These are phyloP conservation scores for Argyrosomus japonicus DNA, from an alignment of 2,113 vertebrate species.

Conservation along the genomic window DNA sequence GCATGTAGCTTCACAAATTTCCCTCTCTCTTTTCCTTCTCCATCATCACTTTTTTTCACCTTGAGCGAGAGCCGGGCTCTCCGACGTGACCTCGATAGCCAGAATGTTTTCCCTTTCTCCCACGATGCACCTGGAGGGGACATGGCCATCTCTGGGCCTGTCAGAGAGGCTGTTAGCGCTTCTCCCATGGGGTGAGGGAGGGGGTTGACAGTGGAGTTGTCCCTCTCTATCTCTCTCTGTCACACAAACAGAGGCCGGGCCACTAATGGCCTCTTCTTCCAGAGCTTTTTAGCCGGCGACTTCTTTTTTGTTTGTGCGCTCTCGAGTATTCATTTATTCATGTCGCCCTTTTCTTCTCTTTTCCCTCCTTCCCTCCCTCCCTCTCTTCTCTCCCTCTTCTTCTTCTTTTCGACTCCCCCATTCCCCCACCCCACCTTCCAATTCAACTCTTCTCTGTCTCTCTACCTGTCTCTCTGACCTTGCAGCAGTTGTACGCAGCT, in stretches of 20 bases:
- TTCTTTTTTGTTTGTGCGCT: slow-evolving; percentile 77
- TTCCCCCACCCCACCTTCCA: too few species aligned
- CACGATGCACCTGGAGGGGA: slow-evolving; percentile 81
- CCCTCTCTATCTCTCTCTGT: slow-evolving; percentile 73
- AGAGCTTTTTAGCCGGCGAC: slow-evolving; percentile 80
- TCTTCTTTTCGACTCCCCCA: neutral
- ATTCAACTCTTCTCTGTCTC: neutral
- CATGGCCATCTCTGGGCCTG: slow-evolving; percentile 79
- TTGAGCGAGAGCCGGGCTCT: slow-evolving; percentile 63
- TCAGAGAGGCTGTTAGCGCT: slow-evolving; percentile 81
- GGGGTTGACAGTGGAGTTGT: slow-evolving; percentile 75
- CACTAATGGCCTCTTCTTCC: slow-evolving; percentile 83
- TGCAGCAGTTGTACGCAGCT: slow-evolving; percentile 97
- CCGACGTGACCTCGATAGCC: slow-evolving; percentile 77
- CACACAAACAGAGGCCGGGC: slow-evolving; percentile 76
- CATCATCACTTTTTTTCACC: slow-evolving; percentile 72
- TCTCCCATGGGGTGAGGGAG: slow-evolving; percentile 76
- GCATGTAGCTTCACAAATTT: slow-evolving; percentile 51
- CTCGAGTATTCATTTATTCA: slow-evolving; percentile 82
- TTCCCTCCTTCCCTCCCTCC: slow-evolving; percentile 15
- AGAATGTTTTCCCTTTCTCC: slow-evolving; percentile 78
- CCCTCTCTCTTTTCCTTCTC: slow-evolving; percentile 22
- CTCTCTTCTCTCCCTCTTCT: neutral
- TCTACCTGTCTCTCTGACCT: slow-evolving; percentile 57
- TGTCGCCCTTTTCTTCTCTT: slow-evolving; percentile 64